Base-by-base conservation (phyloP, 2,113 vertebrate genomes). In the Odontophorus gujanensis region DNA sequence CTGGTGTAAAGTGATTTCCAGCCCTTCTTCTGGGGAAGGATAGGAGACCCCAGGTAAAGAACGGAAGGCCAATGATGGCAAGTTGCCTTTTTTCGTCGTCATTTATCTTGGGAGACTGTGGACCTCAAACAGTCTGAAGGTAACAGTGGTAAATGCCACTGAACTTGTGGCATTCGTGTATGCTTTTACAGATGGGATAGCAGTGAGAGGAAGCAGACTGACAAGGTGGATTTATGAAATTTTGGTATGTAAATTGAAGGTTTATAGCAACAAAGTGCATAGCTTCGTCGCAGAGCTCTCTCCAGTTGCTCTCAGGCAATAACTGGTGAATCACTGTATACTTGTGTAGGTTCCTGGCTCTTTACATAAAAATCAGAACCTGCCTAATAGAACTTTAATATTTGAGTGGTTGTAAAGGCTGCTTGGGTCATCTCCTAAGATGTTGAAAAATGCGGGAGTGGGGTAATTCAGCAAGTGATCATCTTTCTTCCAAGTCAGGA, bases 1-100 rank as follows among this genome's bases (percentile, higher is more conserved):
- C 38, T 92, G 51, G 25, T 74, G 24, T 61, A 43, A 69, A 77
- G 67, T 77, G 55, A 77, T 81, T 55, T 69, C 57, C 50, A 74
- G 28, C 67, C 9, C 47, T 72, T n/a, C 75, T 28, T 43, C 55
- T 74, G 28, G 24, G 38, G 32, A 62, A 77, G 21, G 26, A 42
- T 77, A 32, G 11, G 20, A 73, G 34, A 13, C 45, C 3, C 3
- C 1, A 0, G 34, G 10, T 20, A 57, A 65, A 79, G 36, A 82
- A 51, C 2, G 57, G 36, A 73, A 51, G 34, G 30, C 73, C 36
- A 36, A 30, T 58, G 42, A 30, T 53, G 61, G 17, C 63, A 77
- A 12, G 14, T 80, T 65, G 8, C 2, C 50, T 40, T n/a, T 62
- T 3, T 36, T 20, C 50, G 59, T n/a, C 84, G 59, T 38, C 58